Conservation (phyloP, 2,797 vertebrate species). For the Varecia variegata region DNA sequence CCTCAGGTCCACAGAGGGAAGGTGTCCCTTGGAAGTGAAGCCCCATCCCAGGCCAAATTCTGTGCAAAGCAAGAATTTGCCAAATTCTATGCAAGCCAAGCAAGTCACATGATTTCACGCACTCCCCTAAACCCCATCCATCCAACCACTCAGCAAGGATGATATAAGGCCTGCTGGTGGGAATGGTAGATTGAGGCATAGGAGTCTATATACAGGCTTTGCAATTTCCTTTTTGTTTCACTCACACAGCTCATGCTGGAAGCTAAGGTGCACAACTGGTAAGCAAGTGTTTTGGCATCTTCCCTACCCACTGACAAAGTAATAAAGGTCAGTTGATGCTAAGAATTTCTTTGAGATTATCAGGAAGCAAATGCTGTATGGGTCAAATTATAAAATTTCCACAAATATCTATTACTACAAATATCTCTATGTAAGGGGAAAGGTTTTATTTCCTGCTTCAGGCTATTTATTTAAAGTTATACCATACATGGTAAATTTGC, state of each 20-base stretch:
- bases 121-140: neutral
- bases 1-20: neutral
- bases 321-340: neutral
- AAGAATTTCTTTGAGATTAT: constrained; percentile 26
- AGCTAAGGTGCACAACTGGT: neutral
- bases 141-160: neutral
- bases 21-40: neutral
- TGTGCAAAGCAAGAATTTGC: neutral
- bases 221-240: neutral
- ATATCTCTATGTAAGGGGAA: neutral
- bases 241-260: neutral
- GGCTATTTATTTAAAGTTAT: neutral
- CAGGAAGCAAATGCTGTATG: neutral
- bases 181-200: neutral
- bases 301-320: neutral
- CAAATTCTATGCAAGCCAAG: neutral
- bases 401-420: neutral
- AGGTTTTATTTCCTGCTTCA: neutral
- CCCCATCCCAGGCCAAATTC: neutral
- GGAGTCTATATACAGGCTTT: neutral
- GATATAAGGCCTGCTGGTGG: neutral
- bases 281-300: neutral
- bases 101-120: neutral
- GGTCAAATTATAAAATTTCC: neutral
- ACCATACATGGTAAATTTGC: neutral